Conservation (phyloP, 2,797 vertebrate genomes). For the Phoebastria nigripes region DNA sequence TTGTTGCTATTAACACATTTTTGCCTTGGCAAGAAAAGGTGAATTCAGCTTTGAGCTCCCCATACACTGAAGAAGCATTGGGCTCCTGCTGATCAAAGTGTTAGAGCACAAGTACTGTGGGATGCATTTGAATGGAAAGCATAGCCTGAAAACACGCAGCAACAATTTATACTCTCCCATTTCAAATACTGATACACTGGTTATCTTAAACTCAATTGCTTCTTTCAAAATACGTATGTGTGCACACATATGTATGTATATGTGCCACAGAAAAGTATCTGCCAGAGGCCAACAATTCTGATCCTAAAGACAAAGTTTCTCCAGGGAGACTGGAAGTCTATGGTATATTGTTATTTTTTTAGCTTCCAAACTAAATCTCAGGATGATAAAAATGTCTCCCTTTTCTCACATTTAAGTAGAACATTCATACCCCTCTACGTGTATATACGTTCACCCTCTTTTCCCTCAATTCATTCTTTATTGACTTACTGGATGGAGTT, state of each 20-base stretch:
- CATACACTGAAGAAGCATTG: fast-evolving
- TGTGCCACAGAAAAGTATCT: background rate
- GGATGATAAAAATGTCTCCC: background rate
- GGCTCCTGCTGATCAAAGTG: background rate
- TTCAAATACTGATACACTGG: background rate
- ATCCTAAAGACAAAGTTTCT: background rate
- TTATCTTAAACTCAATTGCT: background rate
- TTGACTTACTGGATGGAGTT: conserved; percentile 97
- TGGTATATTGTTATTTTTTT: background rate
- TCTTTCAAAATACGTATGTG: background rate
- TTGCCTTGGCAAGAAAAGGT: background rate
- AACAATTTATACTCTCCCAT: background rate
- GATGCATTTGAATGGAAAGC: background rate
- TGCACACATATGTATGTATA: background rate
- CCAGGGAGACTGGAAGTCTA: background rate
- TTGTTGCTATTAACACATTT: background rate
- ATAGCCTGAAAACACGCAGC: background rate
- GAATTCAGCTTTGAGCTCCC: background rate
- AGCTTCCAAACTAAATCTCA: background rate
- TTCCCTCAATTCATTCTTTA: background rate
- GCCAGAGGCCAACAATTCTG: background rate
- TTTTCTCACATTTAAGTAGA: background rate
- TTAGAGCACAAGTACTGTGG: background rate
- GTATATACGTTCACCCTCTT: background rate
- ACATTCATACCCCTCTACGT: background rate